phyloP scores from a whole-genome alignment of 2,797 vertebrate genomes.

The Aphelocoma californica region DNA sequence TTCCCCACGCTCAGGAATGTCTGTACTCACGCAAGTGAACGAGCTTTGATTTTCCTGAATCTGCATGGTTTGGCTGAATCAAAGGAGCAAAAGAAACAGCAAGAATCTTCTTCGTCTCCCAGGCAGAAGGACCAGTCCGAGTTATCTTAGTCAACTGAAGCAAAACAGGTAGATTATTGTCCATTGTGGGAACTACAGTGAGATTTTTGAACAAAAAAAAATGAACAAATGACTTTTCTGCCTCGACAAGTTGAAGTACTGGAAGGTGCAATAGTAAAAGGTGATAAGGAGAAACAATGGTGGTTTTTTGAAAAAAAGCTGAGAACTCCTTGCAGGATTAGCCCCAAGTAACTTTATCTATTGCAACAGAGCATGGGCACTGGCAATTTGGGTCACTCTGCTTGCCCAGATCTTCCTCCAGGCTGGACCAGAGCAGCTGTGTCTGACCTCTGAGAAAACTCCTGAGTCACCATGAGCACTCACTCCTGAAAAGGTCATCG shows the following conservation, averaged over 20 bases:
- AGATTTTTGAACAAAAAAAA: not conserved
- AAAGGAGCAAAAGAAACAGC: constrained; percentile 96
- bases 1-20: not conserved
- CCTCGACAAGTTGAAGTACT: not conserved
- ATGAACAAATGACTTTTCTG: not conserved
- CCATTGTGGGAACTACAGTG: not conserved
- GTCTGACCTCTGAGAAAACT: not conserved
- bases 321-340: not conserved
- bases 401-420: not conserved
- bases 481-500: not conserved
- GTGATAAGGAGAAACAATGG: not conserved
- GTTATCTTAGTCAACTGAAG: constrained; percentile 93
- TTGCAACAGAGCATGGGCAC: not conserved
- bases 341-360: not conserved
- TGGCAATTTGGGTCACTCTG: not conserved
- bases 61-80: constrained; percentile 85
- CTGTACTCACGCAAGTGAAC: constrained; percentile 89
- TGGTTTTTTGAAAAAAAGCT: not conserved
- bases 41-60: constrained; percentile 79
- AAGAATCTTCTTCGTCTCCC: constrained; percentile 98
- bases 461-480: fast-evolving
- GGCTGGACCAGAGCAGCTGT: not conserved
- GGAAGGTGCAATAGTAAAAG: not conserved
- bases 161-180: constrained; percentile 39
- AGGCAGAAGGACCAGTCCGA: constrained; percentile 86